These are phyloP conservation scores for Lophius piscatorius DNA, from an alignment of 2,113 vertebrate species.

Conservation along the genomic window DNA sequence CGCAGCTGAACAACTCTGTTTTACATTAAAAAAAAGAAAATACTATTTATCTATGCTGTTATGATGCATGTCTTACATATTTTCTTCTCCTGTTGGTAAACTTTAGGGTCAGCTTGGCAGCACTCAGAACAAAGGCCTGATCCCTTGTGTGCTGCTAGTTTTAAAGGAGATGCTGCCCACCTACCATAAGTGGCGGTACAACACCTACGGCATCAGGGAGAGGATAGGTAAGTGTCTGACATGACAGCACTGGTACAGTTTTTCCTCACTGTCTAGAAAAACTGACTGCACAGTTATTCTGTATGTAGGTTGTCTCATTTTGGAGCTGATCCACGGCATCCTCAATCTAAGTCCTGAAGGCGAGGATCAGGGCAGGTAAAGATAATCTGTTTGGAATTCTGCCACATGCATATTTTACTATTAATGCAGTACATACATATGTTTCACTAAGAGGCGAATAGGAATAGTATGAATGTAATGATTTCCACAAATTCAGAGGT, in stretches of 20 bases:
- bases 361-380: constrained; percentile 88
- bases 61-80: not conserved
- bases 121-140: constrained; percentile 93
- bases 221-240: constrained; percentile 83
- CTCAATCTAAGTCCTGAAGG: constrained; percentile 92
- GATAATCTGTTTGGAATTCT: not conserved
- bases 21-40: too few species aligned
- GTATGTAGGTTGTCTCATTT: constrained; percentile 88
- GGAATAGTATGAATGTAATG: too few species aligned
- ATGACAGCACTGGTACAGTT: not conserved
- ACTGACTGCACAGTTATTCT: not conserved
- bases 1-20: not conserved
- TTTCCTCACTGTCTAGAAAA: too few species aligned
- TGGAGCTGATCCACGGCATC: constrained; percentile 96
- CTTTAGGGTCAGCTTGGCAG: constrained; percentile 93
- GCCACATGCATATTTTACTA: too few species aligned
- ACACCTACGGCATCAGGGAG: constrained; percentile 90
- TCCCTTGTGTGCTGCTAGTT: constrained; percentile 94
- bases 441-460: too few species aligned
- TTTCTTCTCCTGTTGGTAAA: not conserved
- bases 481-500: too few species aligned
- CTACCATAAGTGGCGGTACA: constrained; percentile 97
- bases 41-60: too few species aligned
- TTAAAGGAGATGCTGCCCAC: constrained; percentile 97
- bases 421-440: too few species aligned